Evolutionary conservation across 2,888 invertebrate species (phyloP).

Genomic region (Coleophora flavipennella): DNA sequence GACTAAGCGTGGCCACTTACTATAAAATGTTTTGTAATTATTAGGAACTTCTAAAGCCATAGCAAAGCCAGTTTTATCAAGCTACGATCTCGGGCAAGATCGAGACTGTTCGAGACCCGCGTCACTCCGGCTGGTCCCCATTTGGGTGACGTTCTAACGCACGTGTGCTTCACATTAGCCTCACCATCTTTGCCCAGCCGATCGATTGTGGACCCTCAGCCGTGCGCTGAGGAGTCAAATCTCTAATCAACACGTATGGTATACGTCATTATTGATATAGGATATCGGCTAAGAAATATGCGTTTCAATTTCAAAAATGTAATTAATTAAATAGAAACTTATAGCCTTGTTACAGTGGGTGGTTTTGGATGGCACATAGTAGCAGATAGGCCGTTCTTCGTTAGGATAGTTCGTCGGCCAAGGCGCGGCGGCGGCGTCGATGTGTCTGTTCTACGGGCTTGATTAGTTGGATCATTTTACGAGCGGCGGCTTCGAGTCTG

Average conservation of each 20-base stretch:
- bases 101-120: constrained; percentile 29
- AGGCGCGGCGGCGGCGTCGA: constrained; percentile 61
- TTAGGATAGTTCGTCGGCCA: constrained; percentile 33
- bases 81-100: constrained; percentile 45
- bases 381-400: constrained; percentile 30
- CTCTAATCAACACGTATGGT: constrained; percentile 13
- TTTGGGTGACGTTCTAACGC: constrained; percentile 61
- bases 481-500: constrained; percentile 49
- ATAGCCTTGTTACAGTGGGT: constrained; percentile 19
- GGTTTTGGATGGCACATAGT: constrained; percentile 12
- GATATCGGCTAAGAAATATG: constrained; percentile 33
- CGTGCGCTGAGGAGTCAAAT: constrained; percentile 16
- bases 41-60: background rate
- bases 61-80: constrained; percentile 37
- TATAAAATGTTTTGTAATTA: background rate
- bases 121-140: constrained; percentile 50
- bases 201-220: constrained; percentile 22
- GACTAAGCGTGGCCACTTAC: too few relatives aligned
- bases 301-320: constrained; percentile 30
- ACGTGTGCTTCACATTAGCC: constrained; percentile 57
- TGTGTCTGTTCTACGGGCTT: constrained; percentile 66
- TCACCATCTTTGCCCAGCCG: constrained; percentile 14
- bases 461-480: constrained; percentile 63
- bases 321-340: constrained; percentile 22
- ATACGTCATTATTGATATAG: constrained; percentile 35